phyloP scores from a whole-genome alignment of 2,888 invertebrate genomes.

The Psylliodes chrysocephalus region DNA sequence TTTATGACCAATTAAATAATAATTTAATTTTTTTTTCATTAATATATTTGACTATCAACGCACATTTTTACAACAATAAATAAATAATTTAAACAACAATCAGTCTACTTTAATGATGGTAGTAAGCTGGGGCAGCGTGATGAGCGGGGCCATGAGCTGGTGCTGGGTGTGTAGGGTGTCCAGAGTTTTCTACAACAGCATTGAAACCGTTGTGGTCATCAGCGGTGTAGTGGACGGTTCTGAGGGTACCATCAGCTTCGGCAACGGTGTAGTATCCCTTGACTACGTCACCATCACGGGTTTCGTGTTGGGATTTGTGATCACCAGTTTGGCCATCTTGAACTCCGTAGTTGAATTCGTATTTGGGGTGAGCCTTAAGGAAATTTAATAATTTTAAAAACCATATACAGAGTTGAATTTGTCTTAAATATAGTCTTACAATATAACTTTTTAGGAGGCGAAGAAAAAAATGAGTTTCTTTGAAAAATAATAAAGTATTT shows the following conservation, averaged over 20 bases:
- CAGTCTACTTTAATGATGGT: conserved; percentile 38
- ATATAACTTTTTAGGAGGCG: too few species aligned
- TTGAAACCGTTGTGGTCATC: conserved; percentile 68
- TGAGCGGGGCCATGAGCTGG: conserved; percentile 35
- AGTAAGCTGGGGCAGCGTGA: conserved; percentile 32
- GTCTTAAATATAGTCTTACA: neutral
- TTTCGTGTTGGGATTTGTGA: conserved; percentile 64
- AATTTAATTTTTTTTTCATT: too few species aligned
- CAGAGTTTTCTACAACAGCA: conserved; percentile 58
- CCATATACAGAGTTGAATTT: neutral
- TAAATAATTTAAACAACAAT: conserved; percentile 8
- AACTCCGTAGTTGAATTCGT: conserved; percentile 68
- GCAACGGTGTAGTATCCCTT: conserved; percentile 66
- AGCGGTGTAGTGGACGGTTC: conserved; percentile 69
- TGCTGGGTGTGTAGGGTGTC: conserved; percentile 68
- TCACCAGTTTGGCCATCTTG: conserved; percentile 71
- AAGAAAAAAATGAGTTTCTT: too few species aligned
- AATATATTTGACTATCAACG: neutral
- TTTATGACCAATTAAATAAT: too few species aligned
- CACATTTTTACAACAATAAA: conserved; percentile 4
- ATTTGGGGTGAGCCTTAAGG: conserved; percentile 67
- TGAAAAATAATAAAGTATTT: too few species aligned
- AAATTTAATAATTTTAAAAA: neutral
- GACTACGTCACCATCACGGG: conserved; percentile 67
- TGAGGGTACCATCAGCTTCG: conserved; percentile 68